Evolutionary conservation across 2,113 vertebrate species (phyloP).

Genomic region (Leucopternis melanops): DNA sequence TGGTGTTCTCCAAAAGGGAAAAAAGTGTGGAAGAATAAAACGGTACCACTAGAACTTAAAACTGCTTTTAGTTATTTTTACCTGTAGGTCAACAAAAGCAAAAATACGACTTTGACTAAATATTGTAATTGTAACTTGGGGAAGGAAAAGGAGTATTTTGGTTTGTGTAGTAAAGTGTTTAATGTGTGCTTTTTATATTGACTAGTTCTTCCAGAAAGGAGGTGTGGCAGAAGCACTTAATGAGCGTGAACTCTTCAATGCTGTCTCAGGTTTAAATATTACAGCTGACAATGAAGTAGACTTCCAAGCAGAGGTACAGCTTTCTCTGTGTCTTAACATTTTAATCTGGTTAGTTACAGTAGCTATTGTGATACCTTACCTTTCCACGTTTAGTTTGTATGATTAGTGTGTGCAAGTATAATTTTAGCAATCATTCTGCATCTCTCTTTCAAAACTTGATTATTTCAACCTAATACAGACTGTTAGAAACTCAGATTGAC

Average conservation of each 20-base stretch:
- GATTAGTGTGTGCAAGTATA: background rate
- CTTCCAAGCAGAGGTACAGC: conserved; percentile 85
- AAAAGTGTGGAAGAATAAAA: background rate
- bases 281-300: conserved; percentile 84
- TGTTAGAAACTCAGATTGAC: background rate
- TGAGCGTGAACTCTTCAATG: conserved; percentile 89
- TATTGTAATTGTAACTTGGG: background rate
- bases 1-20: background rate
- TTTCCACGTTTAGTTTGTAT: background rate
- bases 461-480: background rate
- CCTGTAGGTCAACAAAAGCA: background rate
- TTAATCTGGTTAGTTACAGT: background rate
- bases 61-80: background rate
- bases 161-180: background rate
- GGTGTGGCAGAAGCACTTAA: conserved; percentile 84
- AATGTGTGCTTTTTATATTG: background rate
- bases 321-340: background rate
- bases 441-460: background rate
- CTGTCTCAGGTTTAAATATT: conserved; percentile 85
- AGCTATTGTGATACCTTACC: background rate
- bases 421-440: background rate
- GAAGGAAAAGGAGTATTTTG: background rate
- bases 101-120: background rate
- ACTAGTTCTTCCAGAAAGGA: conserved; percentile 91
- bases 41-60: background rate